Evolutionary conservation across 2,113 vertebrate genomes (phyloP).

Genomic region (Arvicanthis niloticus): DNA sequence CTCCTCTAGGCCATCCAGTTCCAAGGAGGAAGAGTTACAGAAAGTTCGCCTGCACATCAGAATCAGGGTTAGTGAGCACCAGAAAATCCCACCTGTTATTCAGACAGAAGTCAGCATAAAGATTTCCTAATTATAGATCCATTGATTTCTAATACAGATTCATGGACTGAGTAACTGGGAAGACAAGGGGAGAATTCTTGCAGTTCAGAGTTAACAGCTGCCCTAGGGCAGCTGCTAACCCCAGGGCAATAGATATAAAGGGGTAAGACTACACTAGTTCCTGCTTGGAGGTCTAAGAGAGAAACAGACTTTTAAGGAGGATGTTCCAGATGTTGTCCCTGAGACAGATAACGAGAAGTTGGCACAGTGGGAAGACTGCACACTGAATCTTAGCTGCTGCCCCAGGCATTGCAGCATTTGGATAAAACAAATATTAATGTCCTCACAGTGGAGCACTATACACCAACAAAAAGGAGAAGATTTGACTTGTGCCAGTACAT

Average conservation of each 20-base stretch:
- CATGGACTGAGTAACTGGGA: background rate
- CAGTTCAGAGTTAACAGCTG: background rate
- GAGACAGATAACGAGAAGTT: background rate
- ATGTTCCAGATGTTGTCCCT: background rate
- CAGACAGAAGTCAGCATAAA: background rate
- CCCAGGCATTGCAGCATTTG: too few species aligned
- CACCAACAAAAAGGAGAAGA: background rate
- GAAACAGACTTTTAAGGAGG: background rate
- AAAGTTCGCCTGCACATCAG: background rate
- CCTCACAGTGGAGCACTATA: background rate
- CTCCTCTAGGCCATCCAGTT: background rate
- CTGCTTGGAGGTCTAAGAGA: background rate
- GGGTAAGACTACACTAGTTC: background rate
- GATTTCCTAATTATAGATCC: background rate
- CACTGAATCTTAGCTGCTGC: background rate
- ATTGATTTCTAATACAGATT: background rate
- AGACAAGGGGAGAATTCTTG: background rate
- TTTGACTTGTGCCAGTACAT: background rate
- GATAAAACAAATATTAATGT: accelerated
- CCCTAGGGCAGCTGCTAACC: background rate
- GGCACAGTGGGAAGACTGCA: background rate
- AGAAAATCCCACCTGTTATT: background rate
- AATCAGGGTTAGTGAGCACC: background rate
- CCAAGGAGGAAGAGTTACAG: accelerated
- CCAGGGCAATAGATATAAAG: background rate